Evolutionary conservation across 2,113 vertebrate genomes (phyloP).

Genomic region (Cercocebus atys): DNA sequence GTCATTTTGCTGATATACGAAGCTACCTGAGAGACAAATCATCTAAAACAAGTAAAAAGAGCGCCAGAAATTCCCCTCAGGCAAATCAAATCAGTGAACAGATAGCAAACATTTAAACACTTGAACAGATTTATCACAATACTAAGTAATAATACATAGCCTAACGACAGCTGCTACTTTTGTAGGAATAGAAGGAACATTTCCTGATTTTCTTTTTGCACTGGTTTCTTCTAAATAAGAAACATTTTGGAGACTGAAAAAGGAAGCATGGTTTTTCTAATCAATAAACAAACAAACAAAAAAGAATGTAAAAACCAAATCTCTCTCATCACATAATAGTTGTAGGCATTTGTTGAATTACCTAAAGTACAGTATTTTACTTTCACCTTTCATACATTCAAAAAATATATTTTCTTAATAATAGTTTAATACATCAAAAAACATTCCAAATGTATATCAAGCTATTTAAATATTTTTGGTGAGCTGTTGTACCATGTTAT

Average conservation of each 20-base stretch:
- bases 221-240: constrained; percentile 37
- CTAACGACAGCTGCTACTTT: constrained; percentile 23
- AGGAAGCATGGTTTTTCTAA: constrained; percentile 21
- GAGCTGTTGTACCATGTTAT: neutral
- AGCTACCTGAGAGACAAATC: neutral
- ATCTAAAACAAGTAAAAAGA: constrained; percentile 28
- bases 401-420: neutral
- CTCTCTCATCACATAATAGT: neutral
- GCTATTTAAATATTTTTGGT: neutral
- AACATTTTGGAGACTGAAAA: neutral
- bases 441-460: neutral
- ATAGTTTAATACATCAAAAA: neutral
- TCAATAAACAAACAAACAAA: constrained; percentile 16
- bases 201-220: neutral
- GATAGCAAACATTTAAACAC: constrained; percentile 5
- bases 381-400: neutral
- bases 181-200: neutral
- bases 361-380: neutral
- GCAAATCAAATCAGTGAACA: constrained; percentile 23
- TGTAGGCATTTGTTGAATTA: neutral
- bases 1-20: constrained; percentile 9
- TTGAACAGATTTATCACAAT: constrained; percentile 2
- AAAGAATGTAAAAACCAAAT: neutral
- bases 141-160: constrained; percentile 23
- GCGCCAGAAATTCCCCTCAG: neutral